Conservation (phyloP, 2,113 vertebrate species). For the Macrotus californicus region DNA sequence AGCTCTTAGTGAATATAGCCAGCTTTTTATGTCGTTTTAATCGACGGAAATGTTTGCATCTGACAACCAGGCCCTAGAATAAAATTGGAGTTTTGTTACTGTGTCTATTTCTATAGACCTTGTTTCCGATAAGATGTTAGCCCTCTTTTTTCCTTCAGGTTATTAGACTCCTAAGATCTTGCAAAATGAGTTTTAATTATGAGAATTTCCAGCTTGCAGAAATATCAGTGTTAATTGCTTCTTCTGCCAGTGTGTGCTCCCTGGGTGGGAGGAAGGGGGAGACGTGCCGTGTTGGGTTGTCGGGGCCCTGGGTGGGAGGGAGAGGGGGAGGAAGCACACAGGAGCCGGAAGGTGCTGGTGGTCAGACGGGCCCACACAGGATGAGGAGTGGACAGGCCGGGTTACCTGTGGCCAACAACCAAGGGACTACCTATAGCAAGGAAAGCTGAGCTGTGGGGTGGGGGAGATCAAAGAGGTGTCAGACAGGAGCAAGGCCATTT, state of each 20-base stretch:
- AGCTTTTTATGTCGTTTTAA: conserved; percentile 36
- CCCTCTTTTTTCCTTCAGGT: not conserved
- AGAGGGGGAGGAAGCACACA: not conserved
- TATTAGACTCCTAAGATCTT: conserved; percentile 48
- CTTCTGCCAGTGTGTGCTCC: not conserved
- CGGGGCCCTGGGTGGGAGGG: not conserved
- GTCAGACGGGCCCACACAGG: not conserved
- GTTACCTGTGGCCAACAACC: not conserved
- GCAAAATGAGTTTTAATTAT: conserved; percentile 59
- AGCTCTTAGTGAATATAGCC: not conserved
- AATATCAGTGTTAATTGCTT: conserved; percentile 50
- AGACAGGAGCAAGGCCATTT: not conserved
- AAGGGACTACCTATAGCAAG: not conserved
- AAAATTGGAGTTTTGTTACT: not conserved
- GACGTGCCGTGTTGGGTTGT: not conserved
- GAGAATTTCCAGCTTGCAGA: conserved; percentile 47
- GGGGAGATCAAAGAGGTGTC: not conserved
- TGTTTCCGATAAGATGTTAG: not conserved
- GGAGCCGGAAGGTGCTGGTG: not conserved
- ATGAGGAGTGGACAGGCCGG: not conserved
- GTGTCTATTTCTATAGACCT: not conserved
- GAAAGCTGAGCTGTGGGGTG: not conserved
- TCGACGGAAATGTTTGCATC: conserved; percentile 40
- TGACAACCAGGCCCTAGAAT: conserved; percentile 32
- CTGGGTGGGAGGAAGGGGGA: not conserved